Conservation (phyloP, 2,113 vertebrate species). For the Craseonycteris thonglongyai region DNA sequence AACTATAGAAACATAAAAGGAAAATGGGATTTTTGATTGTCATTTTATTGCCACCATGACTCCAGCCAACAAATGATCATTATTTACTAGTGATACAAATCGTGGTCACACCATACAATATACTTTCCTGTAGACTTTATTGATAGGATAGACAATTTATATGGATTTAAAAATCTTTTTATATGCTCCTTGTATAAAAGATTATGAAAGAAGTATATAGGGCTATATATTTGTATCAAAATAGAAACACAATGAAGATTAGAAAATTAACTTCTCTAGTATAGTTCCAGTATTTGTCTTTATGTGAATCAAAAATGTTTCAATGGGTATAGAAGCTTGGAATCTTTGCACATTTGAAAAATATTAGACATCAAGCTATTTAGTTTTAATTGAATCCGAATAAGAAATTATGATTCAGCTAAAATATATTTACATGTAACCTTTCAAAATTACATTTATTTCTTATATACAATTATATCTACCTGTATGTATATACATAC, state of each 20-base stretch:
- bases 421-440: background rate
- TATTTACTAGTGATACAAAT: background rate
- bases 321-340: background rate
- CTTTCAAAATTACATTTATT: constrained; percentile 9
- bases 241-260: background rate
- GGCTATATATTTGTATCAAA: background rate
- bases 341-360: background rate
- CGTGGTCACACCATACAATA: background rate
- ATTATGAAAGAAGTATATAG: background rate
- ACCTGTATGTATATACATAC: no score
- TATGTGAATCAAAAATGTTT: background rate
- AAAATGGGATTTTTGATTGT: background rate
- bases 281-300: background rate
- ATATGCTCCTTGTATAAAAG: background rate
- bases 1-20: background rate
- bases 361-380: background rate
- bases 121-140: background rate
- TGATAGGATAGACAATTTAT: background rate
- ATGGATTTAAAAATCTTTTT: background rate
- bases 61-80: background rate
- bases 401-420: background rate
- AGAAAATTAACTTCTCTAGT: background rate
- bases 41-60: background rate
- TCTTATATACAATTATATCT: background rate
- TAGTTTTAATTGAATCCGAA: background rate